Evolutionary conservation across 2,113 vertebrate genomes (phyloP).

Genomic region (Ivindomyrus marchei): DNA sequence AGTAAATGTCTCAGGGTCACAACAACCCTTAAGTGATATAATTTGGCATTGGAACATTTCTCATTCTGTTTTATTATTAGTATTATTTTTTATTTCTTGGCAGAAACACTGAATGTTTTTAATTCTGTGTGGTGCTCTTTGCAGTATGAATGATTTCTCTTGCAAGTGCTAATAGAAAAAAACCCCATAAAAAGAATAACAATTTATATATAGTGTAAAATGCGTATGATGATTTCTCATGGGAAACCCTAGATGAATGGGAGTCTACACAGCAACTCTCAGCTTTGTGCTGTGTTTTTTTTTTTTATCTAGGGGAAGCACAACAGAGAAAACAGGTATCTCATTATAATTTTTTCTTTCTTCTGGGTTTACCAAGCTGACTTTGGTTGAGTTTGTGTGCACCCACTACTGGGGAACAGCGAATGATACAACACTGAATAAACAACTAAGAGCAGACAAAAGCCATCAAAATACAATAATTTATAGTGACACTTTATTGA

Average conservation of each 20-base stretch:
- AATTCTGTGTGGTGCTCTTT: not conserved
- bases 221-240: not conserved
- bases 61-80: not conserved
- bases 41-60: not conserved
- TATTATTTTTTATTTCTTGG: not conserved
- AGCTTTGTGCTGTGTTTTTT: not conserved
- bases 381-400: not conserved
- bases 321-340: not conserved
- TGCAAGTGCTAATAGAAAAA: not conserved
- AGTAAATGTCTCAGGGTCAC: not conserved
- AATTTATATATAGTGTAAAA: not conserved
- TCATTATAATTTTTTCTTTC: not conserved
- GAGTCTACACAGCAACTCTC: not conserved
- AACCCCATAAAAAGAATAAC: not conserved
- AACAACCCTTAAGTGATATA: not conserved
- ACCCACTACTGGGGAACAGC: not conserved
- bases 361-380: not conserved
- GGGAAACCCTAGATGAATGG: not conserved
- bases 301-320: not conserved
- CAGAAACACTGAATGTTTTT: not conserved
- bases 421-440: not conserved
- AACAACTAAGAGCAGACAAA: not conserved
- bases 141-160: not conserved
- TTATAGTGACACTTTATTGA: not conserved
- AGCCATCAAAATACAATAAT: not conserved